phyloP scores from a whole-genome alignment of 2,888 invertebrate genomes.

The Monoplex corrugatus region DNA sequence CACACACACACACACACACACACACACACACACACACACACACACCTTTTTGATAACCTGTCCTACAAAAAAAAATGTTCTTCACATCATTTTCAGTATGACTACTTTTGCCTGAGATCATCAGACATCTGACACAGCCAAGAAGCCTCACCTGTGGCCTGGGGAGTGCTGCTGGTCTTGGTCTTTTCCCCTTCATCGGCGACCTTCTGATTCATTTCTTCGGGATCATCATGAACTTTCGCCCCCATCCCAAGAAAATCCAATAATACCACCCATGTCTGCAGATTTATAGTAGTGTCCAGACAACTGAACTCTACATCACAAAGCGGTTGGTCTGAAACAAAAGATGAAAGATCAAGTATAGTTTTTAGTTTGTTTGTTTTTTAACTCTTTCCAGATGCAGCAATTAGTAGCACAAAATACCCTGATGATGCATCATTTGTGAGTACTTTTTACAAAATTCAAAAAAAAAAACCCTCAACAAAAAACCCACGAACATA shows the following conservation, averaged over 20 bases:
- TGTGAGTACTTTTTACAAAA: background rate
- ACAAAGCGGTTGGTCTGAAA: slow-evolving; percentile 85
- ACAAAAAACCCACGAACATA: no score
- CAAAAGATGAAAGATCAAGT: background rate
- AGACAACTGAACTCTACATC: slow-evolving; percentile 94
- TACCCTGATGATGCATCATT: no score
- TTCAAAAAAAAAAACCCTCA: no score
- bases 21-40: background rate
- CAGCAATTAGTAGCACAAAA: no score
- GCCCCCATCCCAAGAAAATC: slow-evolving; percentile 92
- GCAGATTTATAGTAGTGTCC: slow-evolving; percentile 93
- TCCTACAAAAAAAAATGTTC: background rate
- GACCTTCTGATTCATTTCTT: background rate
- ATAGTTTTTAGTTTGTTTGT: background rate
- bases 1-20: background rate
- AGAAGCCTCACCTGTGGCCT: background rate
- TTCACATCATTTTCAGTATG: no score
- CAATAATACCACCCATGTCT: slow-evolving; percentile 96
- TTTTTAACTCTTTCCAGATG: no score
- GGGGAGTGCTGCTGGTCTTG: background rate
- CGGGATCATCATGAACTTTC: slow-evolving; percentile 73
- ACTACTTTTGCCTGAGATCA: background rate
- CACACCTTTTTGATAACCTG: background rate
- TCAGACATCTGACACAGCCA: background rate
- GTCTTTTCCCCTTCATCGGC: slow-evolving; percentile 12